Conservation (phyloP, 1,140 invertebrate species). For the Leptinotarsa defecta region DNA sequence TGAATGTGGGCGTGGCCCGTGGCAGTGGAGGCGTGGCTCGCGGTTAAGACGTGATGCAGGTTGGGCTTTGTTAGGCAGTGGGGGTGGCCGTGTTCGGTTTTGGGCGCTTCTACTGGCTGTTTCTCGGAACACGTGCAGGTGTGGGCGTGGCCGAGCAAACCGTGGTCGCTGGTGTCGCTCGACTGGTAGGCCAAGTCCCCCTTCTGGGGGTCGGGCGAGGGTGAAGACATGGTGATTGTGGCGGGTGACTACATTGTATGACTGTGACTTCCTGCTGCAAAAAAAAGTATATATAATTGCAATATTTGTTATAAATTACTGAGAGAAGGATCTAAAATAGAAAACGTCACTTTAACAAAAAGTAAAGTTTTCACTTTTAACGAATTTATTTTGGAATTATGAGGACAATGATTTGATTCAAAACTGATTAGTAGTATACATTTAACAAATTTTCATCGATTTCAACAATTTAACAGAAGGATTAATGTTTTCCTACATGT, state of each 20-base stretch:
- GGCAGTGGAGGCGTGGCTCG: conserved; percentile 37
- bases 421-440: too few species aligned
- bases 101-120: conserved; percentile 32
- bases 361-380: too few species aligned
- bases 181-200: conserved; percentile 49
- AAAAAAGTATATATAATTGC: neutral
- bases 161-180: conserved; percentile 51
- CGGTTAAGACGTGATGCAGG: conserved; percentile 34
- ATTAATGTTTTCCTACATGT: too few species aligned
- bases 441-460: too few species aligned
- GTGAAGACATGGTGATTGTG: conserved; percentile 46
- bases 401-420: too few species aligned
- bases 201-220: conserved; percentile 49
- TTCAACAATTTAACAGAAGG: too few species aligned
- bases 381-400: too few species aligned
- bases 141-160: conserved; percentile 42
- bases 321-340: too few species aligned
- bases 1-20: conserved; percentile 43
- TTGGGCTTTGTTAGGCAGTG: conserved; percentile 33
- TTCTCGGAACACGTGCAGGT: conserved; percentile 45
- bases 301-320: too few species aligned
- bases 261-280: neutral
- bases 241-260: conserved; percentile 15
- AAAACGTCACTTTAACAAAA: too few species aligned
- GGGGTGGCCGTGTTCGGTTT: conserved; percentile 35